phyloP scores from a whole-genome alignment of 2,888 invertebrate species.

The Aradus depressus region DNA sequence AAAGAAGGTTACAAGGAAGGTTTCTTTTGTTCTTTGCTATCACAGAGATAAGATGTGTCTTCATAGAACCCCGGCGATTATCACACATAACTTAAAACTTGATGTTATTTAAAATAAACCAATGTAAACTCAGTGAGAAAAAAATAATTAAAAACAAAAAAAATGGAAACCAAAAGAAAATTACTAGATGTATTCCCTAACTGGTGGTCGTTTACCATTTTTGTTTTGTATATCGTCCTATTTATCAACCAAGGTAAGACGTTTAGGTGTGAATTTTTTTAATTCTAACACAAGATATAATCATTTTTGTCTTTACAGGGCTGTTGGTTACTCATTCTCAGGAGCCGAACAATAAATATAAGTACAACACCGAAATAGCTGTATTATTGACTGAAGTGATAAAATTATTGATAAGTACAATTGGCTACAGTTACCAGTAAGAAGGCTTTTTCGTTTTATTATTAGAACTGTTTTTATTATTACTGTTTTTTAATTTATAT shows the following conservation, averaged over 20 bases:
- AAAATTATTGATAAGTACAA: constrained; percentile 62
- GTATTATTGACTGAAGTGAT: constrained; percentile 79
- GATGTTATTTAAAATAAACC: no score
- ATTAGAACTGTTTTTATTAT: constrained; percentile 2
- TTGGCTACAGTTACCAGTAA: constrained; percentile 60
- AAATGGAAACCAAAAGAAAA: constrained; percentile 1
- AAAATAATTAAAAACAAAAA: no score
- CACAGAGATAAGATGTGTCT: no score
- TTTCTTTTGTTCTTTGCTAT: no score
- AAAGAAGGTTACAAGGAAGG: no score
- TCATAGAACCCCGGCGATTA: no score
- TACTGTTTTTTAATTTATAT: constrained; percentile 6
- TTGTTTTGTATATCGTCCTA: constrained; percentile 72
- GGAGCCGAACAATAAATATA: constrained; percentile 63
- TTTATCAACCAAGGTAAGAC: constrained; percentile 83
- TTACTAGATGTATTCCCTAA: constrained; percentile 67
- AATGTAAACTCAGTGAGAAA: no score
- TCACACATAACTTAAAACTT: no score
- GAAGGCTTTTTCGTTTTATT: constrained; percentile 31
- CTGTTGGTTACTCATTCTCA: constrained; percentile 86
- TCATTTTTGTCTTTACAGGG: constrained; percentile 47
- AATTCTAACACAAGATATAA: constrained; percentile 12
- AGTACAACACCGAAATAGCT: constrained; percentile 77
- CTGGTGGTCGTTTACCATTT: constrained; percentile 65
- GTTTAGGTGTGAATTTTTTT: background rate